Conservation (phyloP, 2,888 invertebrate species). For the Xestobium rufovillosum region DNA sequence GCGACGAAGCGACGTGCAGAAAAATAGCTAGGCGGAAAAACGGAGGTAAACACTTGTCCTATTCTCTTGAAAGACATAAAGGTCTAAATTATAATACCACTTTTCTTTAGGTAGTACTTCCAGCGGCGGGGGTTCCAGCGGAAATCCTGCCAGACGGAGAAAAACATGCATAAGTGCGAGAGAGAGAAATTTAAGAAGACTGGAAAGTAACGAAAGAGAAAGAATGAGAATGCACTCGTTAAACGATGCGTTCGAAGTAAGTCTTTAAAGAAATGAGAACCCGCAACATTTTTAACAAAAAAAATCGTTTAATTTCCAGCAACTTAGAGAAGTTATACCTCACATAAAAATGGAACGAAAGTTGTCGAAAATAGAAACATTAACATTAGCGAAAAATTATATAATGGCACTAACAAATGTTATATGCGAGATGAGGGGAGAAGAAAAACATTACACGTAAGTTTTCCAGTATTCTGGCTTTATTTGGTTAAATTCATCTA, state of each 20-base stretch:
- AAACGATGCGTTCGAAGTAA: conserved; percentile 70
- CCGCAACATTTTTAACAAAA: too few species aligned
- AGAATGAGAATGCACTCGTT: conserved; percentile 73
- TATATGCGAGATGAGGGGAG: conserved; percentile 69
- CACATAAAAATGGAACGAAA: conserved; percentile 71
- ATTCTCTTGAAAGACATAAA: conserved; percentile 1
- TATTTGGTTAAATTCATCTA: too few species aligned
- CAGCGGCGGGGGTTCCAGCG: conserved; percentile 41
- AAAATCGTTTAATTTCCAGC: conserved; percentile 48
- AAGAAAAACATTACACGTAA: conserved; percentile 60
- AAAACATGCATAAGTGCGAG: conserved; percentile 56
- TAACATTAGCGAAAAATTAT: conserved; percentile 74
- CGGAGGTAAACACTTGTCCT: conserved; percentile 33
- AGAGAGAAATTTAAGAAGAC: conserved; percentile 62
- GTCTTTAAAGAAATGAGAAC: too few species aligned
- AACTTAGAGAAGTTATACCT: conserved; percentile 68
- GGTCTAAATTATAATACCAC: conserved; percentile 1
- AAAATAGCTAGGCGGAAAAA: conserved; percentile 38
- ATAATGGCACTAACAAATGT: conserved; percentile 76
- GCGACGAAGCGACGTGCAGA: conserved; percentile 40
- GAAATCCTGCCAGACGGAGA: conserved; percentile 44
- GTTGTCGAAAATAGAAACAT: conserved; percentile 71
- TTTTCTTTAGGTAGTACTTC: conserved; percentile 40
- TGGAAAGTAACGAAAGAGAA: conserved; percentile 73
- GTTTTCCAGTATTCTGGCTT: conserved; percentile 27